Conservation (phyloP, 1,140 invertebrate genomes). For the Dryas iulia region DNA sequence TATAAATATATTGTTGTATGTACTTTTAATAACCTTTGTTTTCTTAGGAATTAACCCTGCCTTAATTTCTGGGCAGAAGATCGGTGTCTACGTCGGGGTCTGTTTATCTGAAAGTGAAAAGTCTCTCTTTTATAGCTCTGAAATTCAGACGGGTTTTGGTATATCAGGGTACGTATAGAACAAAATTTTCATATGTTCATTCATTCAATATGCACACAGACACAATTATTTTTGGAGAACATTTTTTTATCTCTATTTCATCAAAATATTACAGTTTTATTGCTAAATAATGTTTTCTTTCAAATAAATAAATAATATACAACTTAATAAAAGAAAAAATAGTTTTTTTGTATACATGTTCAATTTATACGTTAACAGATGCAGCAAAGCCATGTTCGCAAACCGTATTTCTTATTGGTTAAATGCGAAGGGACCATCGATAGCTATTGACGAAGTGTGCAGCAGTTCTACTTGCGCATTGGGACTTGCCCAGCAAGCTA, state of each 20-base stretch:
- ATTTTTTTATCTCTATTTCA: too few species aligned
- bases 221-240: too few species aligned
- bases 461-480: conserved; percentile 93
- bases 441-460: conserved; percentile 93
- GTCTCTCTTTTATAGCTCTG: conserved; percentile 85
- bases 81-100: conserved; percentile 85
- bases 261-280: too few species aligned
- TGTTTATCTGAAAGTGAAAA: conserved; percentile 83
- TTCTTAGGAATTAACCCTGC: conserved; percentile 83
- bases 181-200: too few species aligned
- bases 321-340: too few species aligned
- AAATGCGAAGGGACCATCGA: conserved; percentile 88
- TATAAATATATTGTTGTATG: too few species aligned
- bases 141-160: conserved; percentile 80
- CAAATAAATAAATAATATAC: too few species aligned
- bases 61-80: conserved; percentile 82
- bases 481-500: conserved; percentile 89
- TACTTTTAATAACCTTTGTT: background rate
- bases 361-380: conserved; percentile 74
- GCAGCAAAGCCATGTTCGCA: conserved; percentile 90
- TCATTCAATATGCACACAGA: too few species aligned
- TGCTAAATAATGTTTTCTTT: too few species aligned
- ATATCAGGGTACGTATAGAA: conserved; percentile 65
- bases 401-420: conserved; percentile 79
- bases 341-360: too few species aligned